These are phyloP conservation scores for Holothuria leucospilota DNA, from an alignment of 53 echinoderm and acorn worm species.

Conservation along the genomic window DNA sequence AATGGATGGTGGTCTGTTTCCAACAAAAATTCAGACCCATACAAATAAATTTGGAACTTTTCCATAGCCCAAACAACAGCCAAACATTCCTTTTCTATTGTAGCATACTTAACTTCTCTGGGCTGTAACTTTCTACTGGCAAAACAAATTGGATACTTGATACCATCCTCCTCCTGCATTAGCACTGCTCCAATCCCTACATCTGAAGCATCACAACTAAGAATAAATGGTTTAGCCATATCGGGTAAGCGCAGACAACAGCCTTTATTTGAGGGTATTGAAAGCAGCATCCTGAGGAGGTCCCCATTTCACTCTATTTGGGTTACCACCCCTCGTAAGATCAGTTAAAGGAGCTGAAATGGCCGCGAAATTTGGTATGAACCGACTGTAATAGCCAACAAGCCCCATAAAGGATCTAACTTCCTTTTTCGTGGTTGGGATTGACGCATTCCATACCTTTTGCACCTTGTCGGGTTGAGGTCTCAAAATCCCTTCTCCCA, in stretches of 20 bases:
- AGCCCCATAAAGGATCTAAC: conserved; percentile 49
- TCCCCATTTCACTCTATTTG: conserved; percentile 43
- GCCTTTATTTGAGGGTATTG: conserved; percentile 20
- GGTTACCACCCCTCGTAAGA: conserved; percentile 46
- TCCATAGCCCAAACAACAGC: conserved; percentile 22
- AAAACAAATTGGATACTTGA: no score
- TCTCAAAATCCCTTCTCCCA: conserved; percentile 47
- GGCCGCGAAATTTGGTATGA: conserved; percentile 64
- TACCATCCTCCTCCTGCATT: no score
- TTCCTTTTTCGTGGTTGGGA: conserved; percentile 53
- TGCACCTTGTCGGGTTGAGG: conserved; percentile 50
- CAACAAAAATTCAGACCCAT: conserved; percentile 16
- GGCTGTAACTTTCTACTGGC: conserved; percentile 37
- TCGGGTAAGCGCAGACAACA: conserved; percentile 16
- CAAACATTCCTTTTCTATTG: no score
- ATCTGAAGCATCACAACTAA: conserved; percentile 42
- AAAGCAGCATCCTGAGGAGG: conserved; percentile 14
- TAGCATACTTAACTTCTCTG: no score
- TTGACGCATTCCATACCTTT: conserved; percentile 2
- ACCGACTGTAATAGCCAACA: conserved; percentile 44
- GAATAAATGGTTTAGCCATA: conserved; percentile 16
- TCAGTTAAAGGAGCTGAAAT: conserved; percentile 62
- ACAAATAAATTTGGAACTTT: conserved; percentile 17
- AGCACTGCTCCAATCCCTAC: no score
- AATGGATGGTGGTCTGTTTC: conserved; percentile 60